phyloP scores from a whole-genome alignment of 2,888 invertebrate species.

The Stratiomys singularior region DNA sequence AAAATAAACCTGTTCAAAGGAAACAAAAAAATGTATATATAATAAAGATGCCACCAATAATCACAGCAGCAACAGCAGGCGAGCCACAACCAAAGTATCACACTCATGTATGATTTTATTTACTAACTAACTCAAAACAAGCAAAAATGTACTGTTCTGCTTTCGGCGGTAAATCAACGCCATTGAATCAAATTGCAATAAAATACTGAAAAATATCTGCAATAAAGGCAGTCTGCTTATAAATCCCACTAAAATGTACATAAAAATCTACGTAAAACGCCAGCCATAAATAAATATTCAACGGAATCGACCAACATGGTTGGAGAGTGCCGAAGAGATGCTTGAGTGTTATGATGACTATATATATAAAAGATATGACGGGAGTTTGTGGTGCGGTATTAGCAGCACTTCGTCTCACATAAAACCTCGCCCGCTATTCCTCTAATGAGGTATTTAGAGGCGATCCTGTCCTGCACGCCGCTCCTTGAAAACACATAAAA shows the following conservation, averaged over 20 bases:
- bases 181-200: constrained; percentile 48
- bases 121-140: neutral
- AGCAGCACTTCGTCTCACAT: too few species aligned
- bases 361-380: neutral
- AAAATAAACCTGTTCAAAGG: constrained; percentile 29
- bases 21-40: too few species aligned
- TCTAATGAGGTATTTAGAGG: constrained; percentile 35
- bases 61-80: constrained; percentile 32
- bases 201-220: constrained; percentile 47
- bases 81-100: neutral
- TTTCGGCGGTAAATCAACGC: constrained; percentile 46
- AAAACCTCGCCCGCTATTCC: constrained; percentile 3
- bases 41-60: constrained; percentile 42
- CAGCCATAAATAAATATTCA: constrained; percentile 35
- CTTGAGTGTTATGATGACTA: neutral
- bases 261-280: constrained; percentile 40
- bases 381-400: neutral
- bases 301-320: constrained; percentile 13
- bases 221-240: constrained; percentile 45
- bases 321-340: neutral
- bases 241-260: constrained; percentile 40
- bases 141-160: constrained; percentile 23
- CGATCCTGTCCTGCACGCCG: constrained; percentile 1
- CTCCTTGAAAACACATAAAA: constrained; percentile 43
- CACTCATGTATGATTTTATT: too few species aligned